Evolutionary conservation across 1,140 invertebrate species (phyloP), one percentile per base, ranked within the genome.

Genomic region (Polypedilum pembai): DNA sequence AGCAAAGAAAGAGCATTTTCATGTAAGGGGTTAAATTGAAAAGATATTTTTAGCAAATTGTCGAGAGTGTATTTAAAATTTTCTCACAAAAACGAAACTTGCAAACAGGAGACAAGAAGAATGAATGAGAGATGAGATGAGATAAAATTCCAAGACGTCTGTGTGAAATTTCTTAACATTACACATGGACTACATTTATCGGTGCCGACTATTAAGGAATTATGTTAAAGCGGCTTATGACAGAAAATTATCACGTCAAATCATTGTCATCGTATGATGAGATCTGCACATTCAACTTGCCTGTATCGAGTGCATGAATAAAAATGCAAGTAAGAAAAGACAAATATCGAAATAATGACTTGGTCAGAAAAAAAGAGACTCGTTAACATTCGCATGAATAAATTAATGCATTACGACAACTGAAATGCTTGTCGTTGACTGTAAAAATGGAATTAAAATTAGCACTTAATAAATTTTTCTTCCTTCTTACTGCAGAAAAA

Each of bases 381-480:
- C 65, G 17, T 69, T 69, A 69, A 69, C 65, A 69, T 20, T 56
- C 17, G 65, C 65, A 69, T 69, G 65, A 69, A 69, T 69, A 69
- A 69, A 69, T 69, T 69, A 69, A 69, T 69, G 17, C 20, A 69
- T 69, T 18, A 69, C 3, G 65, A 69, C 65, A 69, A 69, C n/a
- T 69, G 65, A 69, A 18, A 69, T 20, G 45, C 4, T n/a, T 15
- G 3, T 3, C 12, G 12, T n/a, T n/a, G 45, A 15, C 45, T 66
- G n/a, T 18, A 5, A 18, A 18, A 69, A 69, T 69, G 65, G 65
- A 69, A 69, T 69, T 69, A 69, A 69, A 69, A 69, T 69, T 69
- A 69, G 20, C 65, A 69, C 65, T 69, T 69, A 69, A 69, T 69
- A 18, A 69, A 69, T 69, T 20, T 20, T 18, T 10, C n/a, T 69